These are phyloP conservation scores for Plutella xylostella DNA, from an alignment of 2,888 invertebrate genomes.

Conservation along the genomic window DNA sequence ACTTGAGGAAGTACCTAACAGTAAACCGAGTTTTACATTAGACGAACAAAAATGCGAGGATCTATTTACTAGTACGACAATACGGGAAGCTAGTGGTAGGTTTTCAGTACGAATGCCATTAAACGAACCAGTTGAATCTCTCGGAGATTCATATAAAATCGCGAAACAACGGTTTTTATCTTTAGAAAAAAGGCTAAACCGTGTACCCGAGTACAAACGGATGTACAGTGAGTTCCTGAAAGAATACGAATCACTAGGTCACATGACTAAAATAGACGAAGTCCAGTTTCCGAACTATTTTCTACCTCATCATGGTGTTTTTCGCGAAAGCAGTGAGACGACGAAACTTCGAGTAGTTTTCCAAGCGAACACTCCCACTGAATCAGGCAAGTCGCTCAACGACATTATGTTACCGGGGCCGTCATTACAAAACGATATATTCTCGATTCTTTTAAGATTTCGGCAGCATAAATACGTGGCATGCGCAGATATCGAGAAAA, in stretches of 20 bases:
- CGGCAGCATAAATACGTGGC: slow-evolving; percentile 16
- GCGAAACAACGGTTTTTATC: not conserved
- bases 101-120: slow-evolving; percentile 9
- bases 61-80: slow-evolving; percentile 11
- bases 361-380: slow-evolving; percentile 15
- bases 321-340: not conserved
- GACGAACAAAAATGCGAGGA: slow-evolving; percentile 11
- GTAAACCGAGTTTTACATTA: not conserved
- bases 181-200: not conserved
- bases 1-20: slow-evolving; percentile 11
- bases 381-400: slow-evolving; percentile 17
- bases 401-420: slow-evolving; percentile 17
- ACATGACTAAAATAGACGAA: not conserved
- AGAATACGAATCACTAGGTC: not conserved
- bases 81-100: slow-evolving; percentile 10
- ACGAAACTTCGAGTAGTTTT: slow-evolving; percentile 14
- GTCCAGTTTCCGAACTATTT: not conserved
- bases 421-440: slow-evolving; percentile 17
- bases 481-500: slow-evolving; percentile 20
- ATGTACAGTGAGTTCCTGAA: not conserved
- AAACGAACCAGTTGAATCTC: not conserved
- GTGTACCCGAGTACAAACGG: not conserved
- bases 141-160: not conserved
- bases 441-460: slow-evolving; percentile 17
- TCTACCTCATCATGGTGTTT: slow-evolving; percentile 2